A percentile compares a stretch with the other conserved stretches of the same genome.
phyloP scores from a whole-genome alignment of 2,797 vertebrate species.

The Gouania willdenowi region DNA sequence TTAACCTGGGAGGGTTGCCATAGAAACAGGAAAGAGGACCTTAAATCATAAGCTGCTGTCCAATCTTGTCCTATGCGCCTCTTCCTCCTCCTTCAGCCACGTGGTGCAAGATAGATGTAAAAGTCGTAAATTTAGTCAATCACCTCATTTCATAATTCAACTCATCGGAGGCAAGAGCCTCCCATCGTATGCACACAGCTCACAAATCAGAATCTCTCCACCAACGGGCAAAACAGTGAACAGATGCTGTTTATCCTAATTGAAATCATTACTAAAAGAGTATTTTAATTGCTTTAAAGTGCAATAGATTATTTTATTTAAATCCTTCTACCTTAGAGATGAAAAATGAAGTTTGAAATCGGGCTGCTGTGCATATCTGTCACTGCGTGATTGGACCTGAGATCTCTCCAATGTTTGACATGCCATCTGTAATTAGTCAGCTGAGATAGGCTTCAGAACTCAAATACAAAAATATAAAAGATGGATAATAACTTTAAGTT shows the following conservation, averaged over 20 bases:
- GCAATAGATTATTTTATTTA: slow-evolving; percentile 37
- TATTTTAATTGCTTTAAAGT: slow-evolving; percentile 28
- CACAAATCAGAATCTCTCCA: slow-evolving; percentile 1
- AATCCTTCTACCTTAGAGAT: slow-evolving; percentile 19
- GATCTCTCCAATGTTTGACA: too few species aligned
- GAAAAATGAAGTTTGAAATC: slow-evolving; percentile 13
- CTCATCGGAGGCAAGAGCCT: slow-evolving; percentile 5
- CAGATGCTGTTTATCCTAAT: not conserved
- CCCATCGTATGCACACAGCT: not conserved
- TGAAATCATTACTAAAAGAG: slow-evolving; percentile 12
- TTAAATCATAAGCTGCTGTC: slow-evolving; percentile 39
- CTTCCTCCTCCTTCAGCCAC: slow-evolving; percentile 33
- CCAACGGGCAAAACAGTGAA: not conserved
- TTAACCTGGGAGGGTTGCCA: slow-evolving; percentile 53
- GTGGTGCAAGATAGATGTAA: slow-evolving; percentile 21
- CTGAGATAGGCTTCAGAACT: too few species aligned
- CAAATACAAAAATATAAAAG: too few species aligned
- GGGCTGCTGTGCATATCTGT: too few species aligned
- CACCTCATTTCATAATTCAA: slow-evolving; percentile 28
- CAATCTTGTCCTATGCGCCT: slow-evolving; percentile 40
- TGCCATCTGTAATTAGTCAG: too few species aligned
- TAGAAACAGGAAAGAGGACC: slow-evolving; percentile 55
- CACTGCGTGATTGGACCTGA: too few species aligned
- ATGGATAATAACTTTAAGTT: too few species aligned
- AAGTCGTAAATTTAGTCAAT: slow-evolving; percentile 49